Base-by-base conservation (phyloP, 2,888 invertebrate species). In the Synanthedon myopaeformis region DNA sequence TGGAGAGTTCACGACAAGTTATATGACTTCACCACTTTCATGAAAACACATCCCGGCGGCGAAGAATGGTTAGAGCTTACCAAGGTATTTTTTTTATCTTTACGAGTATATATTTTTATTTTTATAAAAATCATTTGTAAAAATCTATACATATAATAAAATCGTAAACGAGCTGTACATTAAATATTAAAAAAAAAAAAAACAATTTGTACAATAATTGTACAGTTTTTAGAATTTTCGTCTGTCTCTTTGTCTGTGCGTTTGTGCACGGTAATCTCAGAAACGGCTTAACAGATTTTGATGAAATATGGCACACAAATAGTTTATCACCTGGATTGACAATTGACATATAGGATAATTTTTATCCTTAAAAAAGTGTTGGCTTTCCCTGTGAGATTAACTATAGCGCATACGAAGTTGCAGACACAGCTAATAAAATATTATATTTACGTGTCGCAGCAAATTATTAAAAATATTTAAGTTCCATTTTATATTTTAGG, bases 1-100 rank as follows among this genome's bases (percentile, higher is more conserved):
- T 95, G 95, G 95, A 89, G 95, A 60, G 89, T 95, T 17, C 88
- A 92, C 61, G 89, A 95, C 74, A 84, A 87, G 50, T 82, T 98
- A 19, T 98, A 98, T 75, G 96, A 98, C 79, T 89, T 99, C 23
- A 91, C 91, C 0, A 88, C 90, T 17, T 99, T 96, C 73, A 84
- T 94, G 4, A 76, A 91, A 3, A 89, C 83, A 51, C 98, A 98
- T 88, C 98, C 98, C 0, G 96, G 97, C 42, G 96, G 97, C 1
- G 66, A 85, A 0, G 92, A 93, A 69, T 96, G 95, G 95, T 67
- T 95, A 52, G 79, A 82, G 42, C 79, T 92, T 51, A 91, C 93
- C 1, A 90, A 92, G 87, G 94, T 91, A 79, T 23, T 23, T 23
- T 4, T n/a, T 23, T 19, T 19, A 3, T 19, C 3, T 19, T 3